These are phyloP conservation scores for Cyanistes caeruleus DNA, from an alignment of 2,113 vertebrate genomes.

Conservation along the genomic window DNA sequence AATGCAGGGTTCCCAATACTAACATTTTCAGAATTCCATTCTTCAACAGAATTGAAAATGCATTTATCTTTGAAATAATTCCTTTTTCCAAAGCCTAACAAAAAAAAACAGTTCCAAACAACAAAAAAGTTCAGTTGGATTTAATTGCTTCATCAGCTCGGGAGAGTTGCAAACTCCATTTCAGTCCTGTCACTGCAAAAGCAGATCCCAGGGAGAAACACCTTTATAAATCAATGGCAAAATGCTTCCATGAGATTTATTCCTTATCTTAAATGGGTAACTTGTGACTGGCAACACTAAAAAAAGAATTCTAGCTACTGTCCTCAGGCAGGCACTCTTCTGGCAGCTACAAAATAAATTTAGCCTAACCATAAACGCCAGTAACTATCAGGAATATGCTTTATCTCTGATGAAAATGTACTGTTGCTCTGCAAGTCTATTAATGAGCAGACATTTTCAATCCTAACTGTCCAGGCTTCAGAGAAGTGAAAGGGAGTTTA, in stretches of 20 bases:
- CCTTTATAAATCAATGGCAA: neutral
- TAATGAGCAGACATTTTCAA: neutral
- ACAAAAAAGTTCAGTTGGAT: neutral
- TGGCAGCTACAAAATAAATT: constrained; percentile 1
- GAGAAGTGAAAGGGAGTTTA: constrained; percentile 22
- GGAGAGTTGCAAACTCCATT: neutral
- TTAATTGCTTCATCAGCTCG: neutral
- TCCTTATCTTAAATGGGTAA: neutral
- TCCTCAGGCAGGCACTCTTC: neutral
- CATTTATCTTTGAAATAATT: neutral
- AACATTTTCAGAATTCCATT: neutral
- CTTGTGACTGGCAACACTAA: neutral
- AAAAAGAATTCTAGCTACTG: constrained; percentile 5
- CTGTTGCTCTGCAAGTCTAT: neutral
- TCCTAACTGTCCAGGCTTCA: neutral
- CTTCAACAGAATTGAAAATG: neutral
- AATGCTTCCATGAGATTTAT: neutral
- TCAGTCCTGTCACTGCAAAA: neutral
- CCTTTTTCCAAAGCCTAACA: neutral
- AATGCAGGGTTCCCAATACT: neutral
- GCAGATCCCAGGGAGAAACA: neutral
- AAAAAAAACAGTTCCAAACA: neutral
- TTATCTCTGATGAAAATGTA: neutral
- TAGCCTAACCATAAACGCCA: neutral
- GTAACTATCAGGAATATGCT: neutral